Evolutionary conservation across 2,888 invertebrate species (phyloP), one percentile per base, ranked within the genome.

Genomic region (Caenorhabditis japonica): DNA sequence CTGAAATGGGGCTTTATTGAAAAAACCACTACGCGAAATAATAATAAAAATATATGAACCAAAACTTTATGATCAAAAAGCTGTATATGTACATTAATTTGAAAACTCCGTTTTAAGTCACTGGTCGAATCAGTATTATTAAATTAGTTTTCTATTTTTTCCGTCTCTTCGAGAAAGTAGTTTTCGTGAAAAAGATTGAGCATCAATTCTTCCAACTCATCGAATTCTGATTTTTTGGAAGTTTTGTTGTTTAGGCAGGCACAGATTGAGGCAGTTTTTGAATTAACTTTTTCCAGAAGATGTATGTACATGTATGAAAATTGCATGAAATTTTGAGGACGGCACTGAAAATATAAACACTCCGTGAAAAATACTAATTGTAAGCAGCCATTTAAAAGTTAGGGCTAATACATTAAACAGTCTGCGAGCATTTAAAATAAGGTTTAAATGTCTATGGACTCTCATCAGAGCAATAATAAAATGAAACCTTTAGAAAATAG

Each of bases 301-400:
- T 47, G 56, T 12, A 66, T 66, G 47, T 66, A 66, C 66, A 66
- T 66, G 49, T 66, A 66, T 13, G 66, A 49, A 25, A 66, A 66
- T 39, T 66, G 66, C 66, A 66, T 66, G 51, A 66, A 66, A 23
- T 66, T 56, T 21, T 25, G 33, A 8, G 56, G 56, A n/a, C 51
- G 56, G 8, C 12, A 1, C 66, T 66, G 51, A 15, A 66, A 36
- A n/a, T n/a, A n/a, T 21, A 2, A 13, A n/a, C 33, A 30, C 12
- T n/a, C n/a, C n/a, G n/a, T n/a, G n/a, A n/a, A n/a, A n/a, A n/a
- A n/a, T n/a, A n/a, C n/a, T n/a, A n/a, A n/a, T n/a, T n/a, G n/a
- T n/a, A n/a, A n/a, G n/a, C n/a, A n/a, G n/a, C n/a, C n/a, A n/a
- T n/a, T n/a, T n/a, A n/a, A n/a, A n/a, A n/a, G n/a, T n/a, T n/a